Conservation (phyloP, 2,797 vertebrate genomes). For the Acanthornis magna region DNA sequence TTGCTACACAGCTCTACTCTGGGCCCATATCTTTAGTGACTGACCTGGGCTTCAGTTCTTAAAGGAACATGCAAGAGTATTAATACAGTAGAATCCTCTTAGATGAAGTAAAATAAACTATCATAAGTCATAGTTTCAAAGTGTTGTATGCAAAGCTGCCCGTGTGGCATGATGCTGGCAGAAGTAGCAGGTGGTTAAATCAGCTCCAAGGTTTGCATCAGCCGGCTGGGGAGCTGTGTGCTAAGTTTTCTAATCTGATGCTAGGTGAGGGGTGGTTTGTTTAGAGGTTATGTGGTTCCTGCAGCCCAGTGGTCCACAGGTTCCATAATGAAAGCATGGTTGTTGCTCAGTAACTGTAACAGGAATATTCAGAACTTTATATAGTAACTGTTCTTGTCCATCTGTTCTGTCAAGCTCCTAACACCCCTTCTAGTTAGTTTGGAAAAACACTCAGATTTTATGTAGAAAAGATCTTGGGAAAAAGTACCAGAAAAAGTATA, state of each 20-base stretch:
- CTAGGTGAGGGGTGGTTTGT: not conserved
- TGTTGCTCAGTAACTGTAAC: not conserved
- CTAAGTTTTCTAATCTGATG: not conserved
- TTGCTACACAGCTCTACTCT: not conserved
- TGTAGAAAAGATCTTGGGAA: not conserved
- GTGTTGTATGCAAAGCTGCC: not conserved
- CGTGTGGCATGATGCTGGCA: not conserved
- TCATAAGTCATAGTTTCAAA: not conserved
- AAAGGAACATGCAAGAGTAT: not conserved
- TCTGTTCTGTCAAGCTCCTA: not conserved
- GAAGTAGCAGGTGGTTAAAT: not conserved
- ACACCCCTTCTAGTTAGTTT: not conserved
- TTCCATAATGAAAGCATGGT: not conserved
- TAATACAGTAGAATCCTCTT: not conserved
- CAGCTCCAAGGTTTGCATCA: not conserved
- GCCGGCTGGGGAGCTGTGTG: not conserved
- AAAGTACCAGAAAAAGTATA: not conserved
- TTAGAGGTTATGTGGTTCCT: not conserved
- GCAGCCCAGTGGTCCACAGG: not conserved
- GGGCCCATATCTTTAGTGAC: accelerated
- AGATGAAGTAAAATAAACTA: not conserved
- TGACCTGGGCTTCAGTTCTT: not conserved
- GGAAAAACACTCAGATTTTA: not conserved
- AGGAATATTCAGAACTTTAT: not conserved
- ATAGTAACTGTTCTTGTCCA: accelerated